Percentiles rank a stretch among this genome's conserved stretches.
Conservation (phyloP, 2,888 invertebrate species). For the Harpagoxenus sublaevis region DNA sequence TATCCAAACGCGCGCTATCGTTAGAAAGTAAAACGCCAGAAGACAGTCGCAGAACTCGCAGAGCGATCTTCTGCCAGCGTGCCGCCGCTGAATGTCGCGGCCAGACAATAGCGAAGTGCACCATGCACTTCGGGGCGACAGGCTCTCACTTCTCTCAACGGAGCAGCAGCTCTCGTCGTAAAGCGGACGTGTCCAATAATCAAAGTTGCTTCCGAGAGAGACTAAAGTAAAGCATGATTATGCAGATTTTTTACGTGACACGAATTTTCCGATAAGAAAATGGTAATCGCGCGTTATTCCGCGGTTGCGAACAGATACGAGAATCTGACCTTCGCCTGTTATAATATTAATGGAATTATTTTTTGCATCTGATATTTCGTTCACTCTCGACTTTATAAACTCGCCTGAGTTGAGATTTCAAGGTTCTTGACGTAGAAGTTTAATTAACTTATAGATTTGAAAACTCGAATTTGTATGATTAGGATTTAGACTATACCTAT, state of each 20-base stretch:
- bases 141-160: constrained; percentile 51
- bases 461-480: neutral
- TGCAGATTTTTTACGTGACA: constrained; percentile 9
- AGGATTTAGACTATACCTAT: neutral
- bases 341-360: neutral
- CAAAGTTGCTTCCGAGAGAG: constrained; percentile 46
- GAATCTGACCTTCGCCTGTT: neutral
- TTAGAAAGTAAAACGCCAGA: constrained; percentile 66
- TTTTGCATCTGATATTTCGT: neutral
- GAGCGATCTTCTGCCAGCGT: constrained; percentile 34
- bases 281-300: neutral
- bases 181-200: constrained; percentile 37
- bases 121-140: neutral
- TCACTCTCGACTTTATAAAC: neutral
- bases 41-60: neutral
- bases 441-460: neutral
- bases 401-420: neutral
- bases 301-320: neutral
- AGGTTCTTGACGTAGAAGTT: neutral
- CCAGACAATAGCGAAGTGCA: constrained; percentile 49
- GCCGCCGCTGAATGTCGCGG: constrained; percentile 30
- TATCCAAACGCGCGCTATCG: constrained; percentile 33
- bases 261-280: neutral
- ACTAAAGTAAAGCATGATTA: constrained; percentile 5
- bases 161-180: constrained; percentile 31